phyloP scores from a whole-genome alignment of 2,113 vertebrate genomes.

The Mus spicilegus region DNA sequence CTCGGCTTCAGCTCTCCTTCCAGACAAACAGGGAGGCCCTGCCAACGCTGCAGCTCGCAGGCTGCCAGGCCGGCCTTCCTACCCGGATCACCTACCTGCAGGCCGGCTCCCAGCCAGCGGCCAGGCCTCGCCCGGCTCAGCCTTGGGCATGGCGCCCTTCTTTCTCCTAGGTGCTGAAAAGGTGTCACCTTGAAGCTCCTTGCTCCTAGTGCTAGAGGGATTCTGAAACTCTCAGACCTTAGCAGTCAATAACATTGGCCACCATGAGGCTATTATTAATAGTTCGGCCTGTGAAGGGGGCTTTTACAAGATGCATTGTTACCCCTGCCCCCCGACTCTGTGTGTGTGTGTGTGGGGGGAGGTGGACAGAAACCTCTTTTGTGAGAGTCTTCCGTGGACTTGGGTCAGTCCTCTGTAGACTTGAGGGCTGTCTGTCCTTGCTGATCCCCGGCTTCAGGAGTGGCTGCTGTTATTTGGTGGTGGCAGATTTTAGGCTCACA shows the following conservation, averaged over 20 bases:
- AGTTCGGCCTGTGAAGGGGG: conserved; percentile 70
- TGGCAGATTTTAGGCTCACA: conserved; percentile 25
- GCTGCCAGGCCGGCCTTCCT: conserved; percentile 69
- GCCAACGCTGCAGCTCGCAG: conserved; percentile 68
- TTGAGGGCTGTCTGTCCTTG: conserved; percentile 57
- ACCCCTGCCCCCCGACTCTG: conserved; percentile 48
- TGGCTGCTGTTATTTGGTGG: conserved; percentile 55
- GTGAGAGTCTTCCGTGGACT: conserved; percentile 67
- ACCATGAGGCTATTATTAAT: conserved; percentile 66
- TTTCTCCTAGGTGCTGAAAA: conserved; percentile 72
- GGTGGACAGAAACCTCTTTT: conserved; percentile 69
- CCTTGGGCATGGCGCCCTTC: conserved; percentile 68
- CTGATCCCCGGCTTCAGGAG: conserved; percentile 70
- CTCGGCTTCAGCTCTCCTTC: background rate
- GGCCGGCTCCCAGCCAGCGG: conserved; percentile 66
- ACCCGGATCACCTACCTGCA: conserved; percentile 73
- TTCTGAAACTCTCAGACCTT: conserved; percentile 56
- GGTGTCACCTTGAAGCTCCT: conserved; percentile 76
- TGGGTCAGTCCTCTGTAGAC: conserved; percentile 67
- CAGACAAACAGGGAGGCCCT: conserved; percentile 75
- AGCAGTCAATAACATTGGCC: conserved; percentile 54
- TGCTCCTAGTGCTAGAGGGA: conserved; percentile 19
- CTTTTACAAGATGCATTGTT: conserved; percentile 71
- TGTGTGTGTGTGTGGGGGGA: conserved; percentile 49
- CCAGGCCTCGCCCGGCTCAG: conserved; percentile 50